Evolutionary conservation across 2,797 vertebrate genomes (phyloP).

Genomic region (Liparis tanakae): DNA sequence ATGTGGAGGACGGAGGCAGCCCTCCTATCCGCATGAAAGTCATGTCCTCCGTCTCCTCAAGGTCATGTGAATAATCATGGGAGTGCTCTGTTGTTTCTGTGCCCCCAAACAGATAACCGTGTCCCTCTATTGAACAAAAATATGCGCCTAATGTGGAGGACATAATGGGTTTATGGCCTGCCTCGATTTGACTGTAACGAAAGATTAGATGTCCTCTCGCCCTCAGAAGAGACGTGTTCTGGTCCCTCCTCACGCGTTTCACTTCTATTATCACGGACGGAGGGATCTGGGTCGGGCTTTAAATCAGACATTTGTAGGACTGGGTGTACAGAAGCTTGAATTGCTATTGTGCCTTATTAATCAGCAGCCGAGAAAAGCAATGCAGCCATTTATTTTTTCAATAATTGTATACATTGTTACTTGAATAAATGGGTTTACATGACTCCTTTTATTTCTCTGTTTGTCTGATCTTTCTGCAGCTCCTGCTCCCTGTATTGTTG

Average conservation of each 20-base stretch:
- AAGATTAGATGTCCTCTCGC: slow-evolving; percentile 9
- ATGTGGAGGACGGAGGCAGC: slow-evolving; percentile 50
- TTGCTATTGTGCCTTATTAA: slow-evolving; percentile 9
- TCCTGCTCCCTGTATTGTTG: slow-evolving; percentile 29
- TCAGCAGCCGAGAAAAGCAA: slow-evolving; percentile 15
- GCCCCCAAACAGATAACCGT: slow-evolving; percentile 19
- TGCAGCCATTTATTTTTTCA: slow-evolving; percentile 8
- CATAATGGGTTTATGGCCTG: background rate
- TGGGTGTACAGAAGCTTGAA: background rate
- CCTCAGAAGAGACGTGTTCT: slow-evolving; percentile 5
- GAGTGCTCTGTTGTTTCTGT: slow-evolving; percentile 32
- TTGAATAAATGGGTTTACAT: slow-evolving; percentile 17
- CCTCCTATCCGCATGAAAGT: slow-evolving; percentile 38
- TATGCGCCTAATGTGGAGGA: slow-evolving; percentile 1
- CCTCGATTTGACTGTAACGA: slow-evolving; percentile 5
- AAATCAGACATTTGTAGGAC: background rate
- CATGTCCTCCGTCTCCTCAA: slow-evolving; percentile 59
- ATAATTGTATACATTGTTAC: slow-evolving; percentile 16
- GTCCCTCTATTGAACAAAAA: slow-evolving; percentile 13
- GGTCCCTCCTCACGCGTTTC: slow-evolving; percentile 14
- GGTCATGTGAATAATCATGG: slow-evolving; percentile 68
- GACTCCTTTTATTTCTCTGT: slow-evolving; percentile 10
- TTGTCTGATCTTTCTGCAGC: slow-evolving; percentile 31
- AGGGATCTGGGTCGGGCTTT: slow-evolving; percentile 35
- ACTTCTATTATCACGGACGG: slow-evolving; percentile 4